Evolutionary conservation across 1,140 invertebrate genomes (phyloP).

Genomic region (Drosophila tristis): DNA sequence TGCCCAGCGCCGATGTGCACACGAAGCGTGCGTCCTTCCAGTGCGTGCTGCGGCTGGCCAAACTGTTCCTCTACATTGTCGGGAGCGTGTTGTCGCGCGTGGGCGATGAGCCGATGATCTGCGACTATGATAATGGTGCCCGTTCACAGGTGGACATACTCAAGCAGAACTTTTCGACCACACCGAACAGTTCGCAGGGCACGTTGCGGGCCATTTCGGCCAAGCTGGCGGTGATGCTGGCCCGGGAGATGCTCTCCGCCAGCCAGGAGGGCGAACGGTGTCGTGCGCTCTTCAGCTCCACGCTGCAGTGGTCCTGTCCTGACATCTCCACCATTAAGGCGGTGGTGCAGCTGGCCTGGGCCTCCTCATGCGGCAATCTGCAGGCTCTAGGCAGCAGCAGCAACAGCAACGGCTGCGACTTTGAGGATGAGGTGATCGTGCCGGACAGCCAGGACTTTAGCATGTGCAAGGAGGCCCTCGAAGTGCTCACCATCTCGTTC

Average conservation of each 20-base stretch:
- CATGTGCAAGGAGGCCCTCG: constrained; percentile 96
- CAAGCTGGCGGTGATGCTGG: constrained; percentile 89
- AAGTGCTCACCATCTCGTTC: constrained; percentile 95
- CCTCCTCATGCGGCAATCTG: constrained; percentile 89
- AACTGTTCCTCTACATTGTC: constrained; percentile 94
- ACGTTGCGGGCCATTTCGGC: constrained; percentile 89
- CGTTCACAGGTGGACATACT: constrained; percentile 83
- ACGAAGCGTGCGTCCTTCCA: constrained; percentile 94
- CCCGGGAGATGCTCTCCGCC: constrained; percentile 85
- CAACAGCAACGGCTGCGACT: constrained; percentile 64
- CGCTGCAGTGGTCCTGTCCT: constrained; percentile 88
- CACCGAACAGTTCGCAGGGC: constrained; percentile 86
- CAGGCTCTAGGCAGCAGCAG: constrained; percentile 85
- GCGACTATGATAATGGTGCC: constrained; percentile 69
- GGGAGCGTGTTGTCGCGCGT: constrained; percentile 87
- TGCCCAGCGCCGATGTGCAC: constrained; percentile 91
- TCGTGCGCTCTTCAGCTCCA: constrained; percentile 85
- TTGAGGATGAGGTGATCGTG: constrained; percentile 86
- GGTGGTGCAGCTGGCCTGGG: constrained; percentile 91
- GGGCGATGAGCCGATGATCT: constrained; percentile 78
- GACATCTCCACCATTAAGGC: constrained; percentile 88
- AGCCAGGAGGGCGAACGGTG: constrained; percentile 85
- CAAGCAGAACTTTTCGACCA: constrained; percentile 84
- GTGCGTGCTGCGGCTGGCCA: constrained; percentile 94
- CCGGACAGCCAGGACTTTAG: constrained; percentile 88